These are phyloP conservation scores for Clarias magur DNA, from an alignment of 2,113 vertebrate species.

Conservation along the genomic window DNA sequence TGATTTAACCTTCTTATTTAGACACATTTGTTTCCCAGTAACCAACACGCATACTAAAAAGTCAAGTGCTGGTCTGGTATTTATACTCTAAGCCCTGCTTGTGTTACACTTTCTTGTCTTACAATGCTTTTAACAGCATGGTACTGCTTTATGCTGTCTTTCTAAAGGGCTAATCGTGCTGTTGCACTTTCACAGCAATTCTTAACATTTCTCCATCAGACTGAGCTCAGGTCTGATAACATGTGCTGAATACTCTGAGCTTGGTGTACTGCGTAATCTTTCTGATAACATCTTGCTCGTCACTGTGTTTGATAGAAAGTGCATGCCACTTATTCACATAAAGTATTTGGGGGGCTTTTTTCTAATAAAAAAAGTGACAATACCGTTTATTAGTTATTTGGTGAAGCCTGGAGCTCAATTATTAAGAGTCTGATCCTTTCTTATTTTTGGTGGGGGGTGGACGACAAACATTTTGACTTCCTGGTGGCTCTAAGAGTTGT, in stretches of 20 bases:
- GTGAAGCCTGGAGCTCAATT: constrained; percentile 55
- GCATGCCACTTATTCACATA: background rate
- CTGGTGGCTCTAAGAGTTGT: constrained; percentile 61
- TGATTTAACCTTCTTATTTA: constrained; percentile 4
- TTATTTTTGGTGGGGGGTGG: constrained; percentile 9
- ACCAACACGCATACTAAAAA: background rate
- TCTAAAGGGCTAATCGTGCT: background rate
- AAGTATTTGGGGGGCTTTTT: constrained; percentile 41
- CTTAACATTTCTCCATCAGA: background rate
- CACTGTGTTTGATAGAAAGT: background rate
- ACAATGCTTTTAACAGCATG: constrained; percentile 14
- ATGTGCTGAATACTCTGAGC: background rate
- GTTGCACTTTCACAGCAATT: background rate
- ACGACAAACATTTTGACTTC: constrained; percentile 68
- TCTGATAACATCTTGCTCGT: background rate
- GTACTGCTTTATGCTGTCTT: background rate
- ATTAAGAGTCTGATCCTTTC: constrained; percentile 72
- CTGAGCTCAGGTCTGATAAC: background rate
- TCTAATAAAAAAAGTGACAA: background rate
- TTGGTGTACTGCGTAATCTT: background rate
- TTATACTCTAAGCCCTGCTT: constrained; percentile 6
- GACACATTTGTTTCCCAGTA: constrained; percentile 11
- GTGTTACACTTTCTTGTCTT: constrained; percentile 11
- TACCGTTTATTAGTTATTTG: background rate
- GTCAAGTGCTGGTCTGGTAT: background rate